Conservation (phyloP, 2,113 vertebrate species). For the Chloroceryle aenea region DNA sequence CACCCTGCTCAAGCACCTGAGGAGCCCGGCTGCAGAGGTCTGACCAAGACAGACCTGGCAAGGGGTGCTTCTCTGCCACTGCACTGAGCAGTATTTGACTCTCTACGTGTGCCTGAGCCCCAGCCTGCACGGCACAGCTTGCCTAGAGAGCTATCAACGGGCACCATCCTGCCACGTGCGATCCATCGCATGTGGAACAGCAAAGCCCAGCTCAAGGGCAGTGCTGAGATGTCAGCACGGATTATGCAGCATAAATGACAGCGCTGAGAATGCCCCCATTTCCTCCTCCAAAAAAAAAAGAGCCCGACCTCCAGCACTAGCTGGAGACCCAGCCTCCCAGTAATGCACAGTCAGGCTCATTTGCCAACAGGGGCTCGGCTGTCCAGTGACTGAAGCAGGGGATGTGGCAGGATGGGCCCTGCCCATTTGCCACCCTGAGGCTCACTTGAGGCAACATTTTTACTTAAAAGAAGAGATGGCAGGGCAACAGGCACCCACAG, state of each 20-base stretch:
- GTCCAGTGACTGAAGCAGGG: not conserved
- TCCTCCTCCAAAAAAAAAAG: not conserved
- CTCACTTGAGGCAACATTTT: fast-evolving
- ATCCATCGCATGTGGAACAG: not conserved
- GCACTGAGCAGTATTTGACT: not conserved
- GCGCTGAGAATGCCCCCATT: not conserved
- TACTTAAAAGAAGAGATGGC: no score
- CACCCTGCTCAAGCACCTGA: not conserved
- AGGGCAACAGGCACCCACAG: not conserved
- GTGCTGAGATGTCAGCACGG: not conserved
- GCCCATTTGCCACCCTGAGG: not conserved
- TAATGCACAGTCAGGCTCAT: not conserved
- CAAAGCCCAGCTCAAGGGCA: not conserved
- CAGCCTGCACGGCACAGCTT: fast-evolving
- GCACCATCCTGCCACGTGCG: fast-evolving
- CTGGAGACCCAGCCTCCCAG: not conserved
- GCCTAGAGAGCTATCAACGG: fast-evolving
- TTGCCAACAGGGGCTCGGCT: not conserved
- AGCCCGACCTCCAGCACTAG: not conserved
- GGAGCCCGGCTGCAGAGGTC: not conserved
- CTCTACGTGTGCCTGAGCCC: not conserved
- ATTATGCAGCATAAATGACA: not conserved
- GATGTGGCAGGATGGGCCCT: no score
- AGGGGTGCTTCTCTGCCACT: not conserved
- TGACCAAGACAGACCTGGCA: not conserved